Evolutionary conservation across 2,797 vertebrate species (phyloP), one percentile per base, ranked within the genome.

Genomic region (Falco columbarius): DNA sequence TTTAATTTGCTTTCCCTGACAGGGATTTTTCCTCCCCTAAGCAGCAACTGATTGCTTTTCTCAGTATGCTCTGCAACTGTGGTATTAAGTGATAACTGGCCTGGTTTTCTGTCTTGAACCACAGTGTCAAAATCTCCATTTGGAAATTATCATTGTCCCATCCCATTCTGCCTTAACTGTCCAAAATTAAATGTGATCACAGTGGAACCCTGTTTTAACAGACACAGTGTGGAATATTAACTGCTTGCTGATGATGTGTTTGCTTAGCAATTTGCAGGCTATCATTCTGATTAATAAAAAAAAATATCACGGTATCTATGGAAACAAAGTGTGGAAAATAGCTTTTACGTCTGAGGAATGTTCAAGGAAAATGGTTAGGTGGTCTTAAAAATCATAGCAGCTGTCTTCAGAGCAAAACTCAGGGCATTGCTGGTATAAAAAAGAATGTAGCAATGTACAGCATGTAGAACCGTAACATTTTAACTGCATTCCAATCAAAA

Each of bases 261-360:
- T 93, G 87, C 91, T 97, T 97, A 94, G 89, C 77, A 97, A 96
- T 97, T 97, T 97, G 70, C 90, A 93, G 86, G 66, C 93, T 95
- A 95, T 97, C 94, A 86, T 97, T 97, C 76, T 86, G 86, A 97
- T 98, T 97, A 97, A 96, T 95, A 81, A 81, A 92, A 92, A 97
- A 89, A 86, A 95, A 90, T 40, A 52, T 93, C 21, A 0, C 89
- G 54, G 97, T 98, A 97, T 97, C 97, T 98, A 98, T 98, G 97
- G 98, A 97, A 98, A 98, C 87, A 3, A 96, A 95, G 81, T 61
- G 90, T 76, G 74, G 62, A 95, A 97, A 97, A 98, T 90, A 94
- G 95, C 76, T 97, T 97, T 93, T 93, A 86, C 20, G 12, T 97
- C 61, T 89, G 95, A 96, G 70, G 81, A 94, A 86, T 91, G 54